phyloP scores from a whole-genome alignment of 2,888 invertebrate species.

The Eristalis tenax region DNA sequence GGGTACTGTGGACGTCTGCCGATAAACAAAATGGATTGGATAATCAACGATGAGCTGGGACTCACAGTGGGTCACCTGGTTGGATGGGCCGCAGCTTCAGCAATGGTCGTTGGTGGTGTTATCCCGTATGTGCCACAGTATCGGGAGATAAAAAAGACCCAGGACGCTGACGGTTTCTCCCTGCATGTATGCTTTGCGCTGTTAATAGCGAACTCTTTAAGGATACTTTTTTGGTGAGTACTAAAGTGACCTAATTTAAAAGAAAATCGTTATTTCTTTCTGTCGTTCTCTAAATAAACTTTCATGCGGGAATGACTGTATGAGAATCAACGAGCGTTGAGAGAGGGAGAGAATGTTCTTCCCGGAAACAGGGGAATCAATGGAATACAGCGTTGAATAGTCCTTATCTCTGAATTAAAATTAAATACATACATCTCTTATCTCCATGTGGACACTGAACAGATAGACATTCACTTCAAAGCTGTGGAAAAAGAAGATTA shows the following conservation, averaged over 20 bases:
- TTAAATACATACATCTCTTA: not conserved
- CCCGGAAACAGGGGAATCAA: not conserved
- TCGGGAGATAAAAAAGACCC: slow-evolving; percentile 92
- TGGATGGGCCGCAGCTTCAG: slow-evolving; percentile 90
- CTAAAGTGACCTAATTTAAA: not conserved
- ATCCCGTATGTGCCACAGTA: slow-evolving; percentile 98
- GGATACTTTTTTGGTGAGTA: slow-evolving; percentile 98
- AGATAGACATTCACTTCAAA: not conserved
- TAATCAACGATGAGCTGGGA: slow-evolving; percentile 88
- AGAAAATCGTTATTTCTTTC: not conserved
- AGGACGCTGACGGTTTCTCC: slow-evolving; percentile 98
- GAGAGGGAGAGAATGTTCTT: too few relatives aligned
- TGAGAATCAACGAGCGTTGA: not conserved
- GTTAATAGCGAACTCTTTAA: slow-evolving; percentile 96
- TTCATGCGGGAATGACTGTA: not conserved
- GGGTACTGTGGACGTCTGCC: slow-evolving; percentile 11
- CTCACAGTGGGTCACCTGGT: slow-evolving; percentile 89
- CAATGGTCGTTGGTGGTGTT: slow-evolving; percentile 97
- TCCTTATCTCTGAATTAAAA: not conserved
- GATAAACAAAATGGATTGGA: slow-evolving; percentile 86
- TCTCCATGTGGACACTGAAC: not conserved
- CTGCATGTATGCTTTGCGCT: slow-evolving; percentile 97
- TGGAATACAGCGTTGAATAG: not conserved
- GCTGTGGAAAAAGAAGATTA: not conserved
- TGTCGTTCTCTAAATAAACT: not conserved